phyloP scores from a whole-genome alignment of 2,797 vertebrate genomes.

The Alosa sapidissima region DNA sequence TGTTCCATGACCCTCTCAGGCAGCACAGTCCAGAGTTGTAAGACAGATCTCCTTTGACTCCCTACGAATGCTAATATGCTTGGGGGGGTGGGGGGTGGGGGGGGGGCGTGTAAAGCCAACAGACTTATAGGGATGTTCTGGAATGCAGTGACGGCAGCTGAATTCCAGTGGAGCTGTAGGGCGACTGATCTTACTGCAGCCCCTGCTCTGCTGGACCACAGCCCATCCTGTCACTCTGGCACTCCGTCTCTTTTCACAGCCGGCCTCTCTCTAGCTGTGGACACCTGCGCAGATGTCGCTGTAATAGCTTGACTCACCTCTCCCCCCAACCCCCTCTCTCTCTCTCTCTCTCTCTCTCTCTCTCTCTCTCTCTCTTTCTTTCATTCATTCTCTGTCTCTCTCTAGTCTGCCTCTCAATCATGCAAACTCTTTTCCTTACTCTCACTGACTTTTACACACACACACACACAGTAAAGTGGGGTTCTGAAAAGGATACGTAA shows the following conservation, averaged over 20 bases:
- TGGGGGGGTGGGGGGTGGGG: neutral
- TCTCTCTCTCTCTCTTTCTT: neutral
- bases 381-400: neutral
- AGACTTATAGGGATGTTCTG: neutral
- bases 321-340: neutral
- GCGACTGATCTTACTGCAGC: slow-evolving; percentile 50
- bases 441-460: neutral
- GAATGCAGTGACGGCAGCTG: slow-evolving; percentile 16
- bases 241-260: neutral
- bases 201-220: slow-evolving; percentile 48
- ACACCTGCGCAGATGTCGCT: neutral
- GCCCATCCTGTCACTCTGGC: slow-evolving; percentile 36
- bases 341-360: neutral
- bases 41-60: neutral
- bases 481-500: slow-evolving; percentile 89
- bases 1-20: too few relatives aligned
- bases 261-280: neutral
- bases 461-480: neutral
- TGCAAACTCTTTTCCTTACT: neutral
- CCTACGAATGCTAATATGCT: neutral
- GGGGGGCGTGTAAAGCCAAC: neutral
- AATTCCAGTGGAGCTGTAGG: neutral
- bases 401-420: neutral
- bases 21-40: neutral
- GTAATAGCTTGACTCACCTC: neutral